Percentiles rank a stretch among this genome's conserved stretches.
phyloP scores from a whole-genome alignment of 2,888 invertebrate genomes.

The Dasypolia templi region DNA sequence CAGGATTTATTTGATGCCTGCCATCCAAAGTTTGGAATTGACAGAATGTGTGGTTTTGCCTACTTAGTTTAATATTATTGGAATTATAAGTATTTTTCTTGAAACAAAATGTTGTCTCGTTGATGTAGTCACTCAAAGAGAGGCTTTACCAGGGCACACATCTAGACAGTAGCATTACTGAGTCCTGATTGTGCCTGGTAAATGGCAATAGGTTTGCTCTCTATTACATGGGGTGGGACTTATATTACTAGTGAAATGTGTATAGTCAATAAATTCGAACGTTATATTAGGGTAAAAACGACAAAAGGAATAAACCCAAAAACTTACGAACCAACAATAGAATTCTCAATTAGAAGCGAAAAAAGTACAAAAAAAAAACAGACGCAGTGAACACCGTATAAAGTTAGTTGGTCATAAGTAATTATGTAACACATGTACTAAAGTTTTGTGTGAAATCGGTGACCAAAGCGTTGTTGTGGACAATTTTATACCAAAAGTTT shows the following conservation, averaged over 20 bases:
- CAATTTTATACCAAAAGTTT: constrained; percentile 42
- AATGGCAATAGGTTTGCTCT: neutral
- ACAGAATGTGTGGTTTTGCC: neutral
- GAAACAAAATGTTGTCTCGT: neutral
- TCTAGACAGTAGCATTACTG: too few relatives aligned
- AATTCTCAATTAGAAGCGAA: constrained; percentile 54
- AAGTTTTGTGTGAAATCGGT: constrained; percentile 58
- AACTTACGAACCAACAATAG: constrained; percentile 32
- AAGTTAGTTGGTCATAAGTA: constrained; percentile 60
- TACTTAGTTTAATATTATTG: neutral
- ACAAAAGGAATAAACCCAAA: constrained; percentile 2
- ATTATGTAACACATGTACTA: constrained; percentile 44
- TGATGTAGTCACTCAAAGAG: too few relatives aligned
- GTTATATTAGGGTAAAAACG: neutral
- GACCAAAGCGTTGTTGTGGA: constrained; percentile 46
- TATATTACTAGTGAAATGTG: neutral
- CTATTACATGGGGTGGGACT: neutral
- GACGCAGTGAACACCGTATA: constrained; percentile 38
- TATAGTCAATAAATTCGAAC: neutral
- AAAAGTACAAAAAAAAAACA: constrained; percentile 44
- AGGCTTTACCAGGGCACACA: neutral
- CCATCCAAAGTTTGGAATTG: neutral
- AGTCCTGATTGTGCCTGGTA: neutral
- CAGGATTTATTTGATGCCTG: constrained; percentile 1
- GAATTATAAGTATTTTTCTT: neutral